Evolutionary conservation across 1,140 invertebrate species (phyloP), one percentile per base, ranked within the genome.

Genomic region (Cotesia chilonis): DNA sequence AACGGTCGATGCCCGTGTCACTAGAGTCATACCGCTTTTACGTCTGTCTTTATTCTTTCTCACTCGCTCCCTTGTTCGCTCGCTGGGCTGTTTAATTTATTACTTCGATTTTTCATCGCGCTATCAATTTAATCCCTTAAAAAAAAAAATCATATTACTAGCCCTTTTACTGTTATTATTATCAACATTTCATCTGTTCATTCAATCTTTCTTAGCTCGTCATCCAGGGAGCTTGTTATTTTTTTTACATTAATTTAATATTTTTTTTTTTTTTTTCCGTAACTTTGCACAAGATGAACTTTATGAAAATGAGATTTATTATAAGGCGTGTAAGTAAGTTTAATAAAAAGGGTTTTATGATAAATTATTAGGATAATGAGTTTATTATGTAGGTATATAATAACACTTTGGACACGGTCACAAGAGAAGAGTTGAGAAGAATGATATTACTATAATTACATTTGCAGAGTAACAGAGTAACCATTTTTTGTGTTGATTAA

Each of bases 1-100:
- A 74, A 61, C 79, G 79, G 77, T 80, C 79, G 79, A 79, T 80
- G 77, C 74, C 79, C 78, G 79, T 79, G 75, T 79, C 78, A 74
- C 75, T 79, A 77, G 75, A 47, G 41, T 47, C 41, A 47, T 47
- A 47, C 41, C 41, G 41, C 10, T 47, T 76, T 78, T 80, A 75
- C 77, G 77, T 78, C 76, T 80, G 75, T 80, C 75, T 54, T 78
- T 28, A 75, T 77, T 67, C 59, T 68, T 60, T 71, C 60, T 60
- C 57, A 41, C 69, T 57, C 65, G 57, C 6, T 66, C 35, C 7
- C n/a, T 63, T 36, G 47, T 51, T 68, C 12, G 9, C 38, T 20
- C 17, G 28, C 64, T 65, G 52, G 55, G n/a, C 28, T 66, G 3
- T 68, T 54, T 54, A 68, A 68, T 68, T 68, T 68, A 68, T 68